Evolutionary conservation across 1,140 invertebrate genomes (phyloP), one percentile per base, ranked within the genome.

Genomic region (Hypsibius dujardini): DNA sequence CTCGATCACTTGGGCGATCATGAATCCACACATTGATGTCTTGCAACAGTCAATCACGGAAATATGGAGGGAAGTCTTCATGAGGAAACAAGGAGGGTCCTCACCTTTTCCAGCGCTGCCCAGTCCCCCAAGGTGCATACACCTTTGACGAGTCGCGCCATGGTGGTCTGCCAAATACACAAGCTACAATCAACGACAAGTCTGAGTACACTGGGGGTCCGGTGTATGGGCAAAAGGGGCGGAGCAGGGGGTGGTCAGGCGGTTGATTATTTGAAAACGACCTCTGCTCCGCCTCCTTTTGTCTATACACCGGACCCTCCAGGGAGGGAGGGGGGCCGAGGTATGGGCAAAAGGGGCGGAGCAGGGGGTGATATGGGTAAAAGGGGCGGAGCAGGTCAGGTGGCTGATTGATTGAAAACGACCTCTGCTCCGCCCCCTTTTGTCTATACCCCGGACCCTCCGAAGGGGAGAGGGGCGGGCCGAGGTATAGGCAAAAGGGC

Each of bases 41-140:
- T 67, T 56, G n/a, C 50, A 56, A 56, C 50, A 12, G 50, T n/a
- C 7, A n/a, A 12, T 56, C 7, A 12, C n/a, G 50, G 12, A 42
- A 12, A 67, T 15, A 67, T 67, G 62, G 62, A 15, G 3, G 7
- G 12, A 15, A 15, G 3, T 67, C 12, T 42, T 15, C 12, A 67
- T 67, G 45, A 15, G 0, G 12, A 12, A 7, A 12, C 45, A 67
- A 12, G 42, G 45, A 42, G 12, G 0, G 42, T 12, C 12, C 12
- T 67, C 45, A 67, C 62, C 42, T 67, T 67, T 67, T 67, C 12
- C 62, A 67, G 42, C 12, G 62, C 62, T 12, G 42, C 7, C 62
- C 62, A 67, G 0, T 67, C 62, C 12, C 3, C 42, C 42, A 67
- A 67, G 3, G 62, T 67, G 12, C 12, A 67, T 67, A 42, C 62